Evolutionary conservation across 2,888 invertebrate genomes (phyloP).

Genomic region (Galerucella pusilla): DNA sequence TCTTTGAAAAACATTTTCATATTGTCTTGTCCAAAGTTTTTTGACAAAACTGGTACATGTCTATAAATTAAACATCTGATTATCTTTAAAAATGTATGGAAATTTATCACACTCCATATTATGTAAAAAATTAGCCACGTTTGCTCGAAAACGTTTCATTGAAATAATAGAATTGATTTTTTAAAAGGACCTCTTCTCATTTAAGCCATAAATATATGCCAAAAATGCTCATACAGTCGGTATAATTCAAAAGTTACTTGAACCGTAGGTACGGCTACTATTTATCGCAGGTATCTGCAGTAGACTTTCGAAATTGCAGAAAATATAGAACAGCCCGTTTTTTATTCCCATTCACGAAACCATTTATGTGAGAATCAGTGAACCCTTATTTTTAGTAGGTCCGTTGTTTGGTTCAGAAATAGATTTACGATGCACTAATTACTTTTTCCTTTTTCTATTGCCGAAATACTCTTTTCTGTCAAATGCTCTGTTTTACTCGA

Average conservation of each 20-base stretch:
- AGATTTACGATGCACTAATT: constrained; percentile 49
- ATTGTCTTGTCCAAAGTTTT: no score
- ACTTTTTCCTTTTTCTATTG: constrained; percentile 41
- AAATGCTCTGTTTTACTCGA: constrained; percentile 47
- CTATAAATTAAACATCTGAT: no score
- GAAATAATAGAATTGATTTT: constrained; percentile 19
- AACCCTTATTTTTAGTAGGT: constrained; percentile 45
- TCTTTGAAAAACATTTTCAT: no score
- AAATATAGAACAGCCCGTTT: constrained; percentile 52
- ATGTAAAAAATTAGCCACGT: background rate
- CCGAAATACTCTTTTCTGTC: constrained; percentile 25
- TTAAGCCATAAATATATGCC: constrained; percentile 34
- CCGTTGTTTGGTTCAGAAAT: constrained; percentile 46
- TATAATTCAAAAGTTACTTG: constrained; percentile 43
- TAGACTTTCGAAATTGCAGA: constrained; percentile 51
- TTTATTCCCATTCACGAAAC: constrained; percentile 50
- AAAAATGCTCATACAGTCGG: constrained; percentile 35
- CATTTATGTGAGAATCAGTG: constrained; percentile 47
- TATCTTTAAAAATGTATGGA: background rate
- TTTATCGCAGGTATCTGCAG: constrained; percentile 52
- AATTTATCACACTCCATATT: background rate
- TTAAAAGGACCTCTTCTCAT: constrained; percentile 19
- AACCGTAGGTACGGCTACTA: constrained; percentile 49
- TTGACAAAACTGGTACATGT: no score
- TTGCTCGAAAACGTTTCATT: background rate